Conservation (phyloP, 2,888 invertebrate species). For the Drosophila parthenogenetica region DNA sequence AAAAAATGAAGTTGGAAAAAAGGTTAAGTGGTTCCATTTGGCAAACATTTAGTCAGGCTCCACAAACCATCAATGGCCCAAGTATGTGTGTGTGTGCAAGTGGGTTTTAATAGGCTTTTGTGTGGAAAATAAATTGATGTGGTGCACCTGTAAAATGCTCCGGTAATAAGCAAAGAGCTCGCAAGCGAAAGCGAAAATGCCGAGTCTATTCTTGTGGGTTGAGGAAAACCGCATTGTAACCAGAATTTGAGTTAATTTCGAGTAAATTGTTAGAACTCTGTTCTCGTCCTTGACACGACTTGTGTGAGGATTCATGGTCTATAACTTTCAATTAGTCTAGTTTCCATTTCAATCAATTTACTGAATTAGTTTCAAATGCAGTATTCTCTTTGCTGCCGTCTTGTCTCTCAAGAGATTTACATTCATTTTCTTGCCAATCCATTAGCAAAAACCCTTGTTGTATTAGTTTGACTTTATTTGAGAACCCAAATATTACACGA, state of each 20-base stretch:
- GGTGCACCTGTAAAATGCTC: conserved; percentile 76
- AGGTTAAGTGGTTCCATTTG: conserved; percentile 80
- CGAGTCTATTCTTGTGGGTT: conserved; percentile 57
- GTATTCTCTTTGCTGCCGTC: too few relatives aligned
- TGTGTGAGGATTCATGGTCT: conserved; percentile 18
- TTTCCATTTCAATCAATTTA: not conserved
- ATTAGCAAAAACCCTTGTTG: too few relatives aligned
- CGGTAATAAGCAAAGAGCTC: conserved; percentile 45
- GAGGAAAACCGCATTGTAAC: conserved; percentile 68
- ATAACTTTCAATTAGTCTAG: conserved; percentile 7
- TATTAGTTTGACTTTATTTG: conserved; percentile 23
- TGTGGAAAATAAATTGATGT: conserved; percentile 80
- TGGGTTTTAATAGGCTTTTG: conserved; percentile 79
- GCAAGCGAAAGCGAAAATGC: conserved; percentile 5
- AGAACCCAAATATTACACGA: not conserved
- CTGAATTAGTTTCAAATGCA: not conserved
- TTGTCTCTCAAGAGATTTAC: not conserved
- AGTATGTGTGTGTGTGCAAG: conserved; percentile 51
- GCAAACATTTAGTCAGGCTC: conserved; percentile 73
- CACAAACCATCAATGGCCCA: conserved; percentile 53
- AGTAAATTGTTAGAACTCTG: conserved; percentile 73
- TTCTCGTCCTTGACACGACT: conserved; percentile 23
- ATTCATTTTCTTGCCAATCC: not conserved
- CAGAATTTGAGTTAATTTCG: conserved; percentile 70
- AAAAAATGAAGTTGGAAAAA: conserved; percentile 41